Conservation (phyloP, 2,797 vertebrate species). For the Anolis apletophallus region DNA sequence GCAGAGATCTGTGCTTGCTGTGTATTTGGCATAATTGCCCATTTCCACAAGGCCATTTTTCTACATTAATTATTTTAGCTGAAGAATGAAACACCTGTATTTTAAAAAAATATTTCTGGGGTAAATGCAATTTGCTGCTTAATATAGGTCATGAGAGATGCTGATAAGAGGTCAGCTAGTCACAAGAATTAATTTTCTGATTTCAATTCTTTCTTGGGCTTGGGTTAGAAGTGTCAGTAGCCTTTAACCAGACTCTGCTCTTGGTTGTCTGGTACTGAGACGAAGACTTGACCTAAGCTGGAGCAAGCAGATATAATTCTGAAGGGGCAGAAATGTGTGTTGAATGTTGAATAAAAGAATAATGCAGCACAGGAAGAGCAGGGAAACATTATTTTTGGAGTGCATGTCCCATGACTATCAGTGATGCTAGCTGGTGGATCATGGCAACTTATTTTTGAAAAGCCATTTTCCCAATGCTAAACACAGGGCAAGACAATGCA, state of each 20-base stretch:
- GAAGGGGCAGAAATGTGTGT: neutral
- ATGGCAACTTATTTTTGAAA: no score
- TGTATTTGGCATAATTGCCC: conserved; percentile 12
- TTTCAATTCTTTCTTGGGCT: neutral
- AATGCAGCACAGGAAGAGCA: neutral
- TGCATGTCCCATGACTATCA: no score
- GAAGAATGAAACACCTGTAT: neutral
- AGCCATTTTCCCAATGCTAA: no score
- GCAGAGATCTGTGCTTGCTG: neutral
- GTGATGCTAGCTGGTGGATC: no score
- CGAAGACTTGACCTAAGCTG: neutral
- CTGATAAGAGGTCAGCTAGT: neutral
- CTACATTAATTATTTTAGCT: conserved; percentile 13
- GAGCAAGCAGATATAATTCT: neutral
- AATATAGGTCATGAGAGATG: neutral
- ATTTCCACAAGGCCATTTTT: neutral
- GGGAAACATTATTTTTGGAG: no score
- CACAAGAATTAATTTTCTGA: conserved; percentile 4
- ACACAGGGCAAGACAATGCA: neutral
- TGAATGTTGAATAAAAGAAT: neutral
- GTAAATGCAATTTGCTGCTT: conserved; percentile 14
- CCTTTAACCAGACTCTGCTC: neutral
- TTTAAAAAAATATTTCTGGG: neutral
- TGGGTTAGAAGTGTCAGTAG: neutral
- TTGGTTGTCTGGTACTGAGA: neutral